Base-by-base conservation (phyloP, 2,797 vertebrate genomes). In the Ctenosaura bakeri region DNA sequence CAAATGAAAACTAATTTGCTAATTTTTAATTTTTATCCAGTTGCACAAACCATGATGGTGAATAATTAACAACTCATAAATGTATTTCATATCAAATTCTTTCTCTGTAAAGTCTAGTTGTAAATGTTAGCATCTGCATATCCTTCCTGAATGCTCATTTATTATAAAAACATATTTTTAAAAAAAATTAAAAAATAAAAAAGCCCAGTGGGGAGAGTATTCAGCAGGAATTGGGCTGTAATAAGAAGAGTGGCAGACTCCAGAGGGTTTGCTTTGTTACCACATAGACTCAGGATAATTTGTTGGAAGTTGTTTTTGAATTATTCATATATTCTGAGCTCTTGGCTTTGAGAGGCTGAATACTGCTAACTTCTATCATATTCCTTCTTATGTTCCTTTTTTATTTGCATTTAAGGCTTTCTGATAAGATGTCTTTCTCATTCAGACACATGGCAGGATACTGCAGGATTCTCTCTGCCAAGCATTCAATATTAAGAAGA, bases 291-390 rank as follows among this genome's bases (percentile, higher is more conserved):
- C 83, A 88, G 90, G 94, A 96, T 96, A 96, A 94, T 97, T 97
- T 97, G 94, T 97, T 97, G 97, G 95, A 95, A 96, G 95, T 96
- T 96, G 94, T 94, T 96, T 96, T 91, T 98, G 98, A 98, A 98
- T 98, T 97, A 98, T 98, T 98, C 96, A 98, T 97, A 64, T 66
- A 24, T 59, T 90, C 64, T 0, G 89, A 92, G 94, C 94, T 94
- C 95, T 95, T 90, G 94, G 93, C 94, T 96, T 96, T 93, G 91
- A 91, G 92, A 96, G 92, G 91, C 85, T 96, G 95, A 93, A 95
- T 94, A 84, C 9, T 59, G 95, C 91, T 78, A 76, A 90, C 89
- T 95, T 92, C 95, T 91, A 74, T 95, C 81, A 0, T 91, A 82
- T 26, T 62, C 82, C 91, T 95, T 93, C 96, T 92, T 62, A 84